A percentile compares a stretch with the other conserved stretches of the same genome.
These are phyloP conservation scores for Etheostoma cragini DNA, from an alignment of 2,113 vertebrate species.

Conservation along the genomic window DNA sequence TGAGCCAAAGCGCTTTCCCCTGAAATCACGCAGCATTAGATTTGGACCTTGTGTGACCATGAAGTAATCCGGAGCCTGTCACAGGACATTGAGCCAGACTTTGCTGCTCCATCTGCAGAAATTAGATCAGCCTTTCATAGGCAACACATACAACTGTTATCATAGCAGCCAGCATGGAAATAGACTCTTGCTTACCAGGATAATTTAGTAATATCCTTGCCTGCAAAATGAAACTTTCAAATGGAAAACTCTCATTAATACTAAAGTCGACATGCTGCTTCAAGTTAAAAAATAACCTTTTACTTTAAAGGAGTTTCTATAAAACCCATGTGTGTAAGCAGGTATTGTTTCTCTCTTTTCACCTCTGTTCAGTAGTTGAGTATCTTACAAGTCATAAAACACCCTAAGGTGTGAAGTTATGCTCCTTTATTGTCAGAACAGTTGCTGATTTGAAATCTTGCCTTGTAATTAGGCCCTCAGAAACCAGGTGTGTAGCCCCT, in stretches of 20 bases:
- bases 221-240: neutral
- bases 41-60: constrained; percentile 60
- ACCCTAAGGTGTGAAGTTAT: constrained; percentile 59
- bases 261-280: neutral
- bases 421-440: constrained; percentile 36
- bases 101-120: constrained; percentile 59
- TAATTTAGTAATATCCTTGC: constrained; percentile 8
- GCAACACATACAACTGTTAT: constrained; percentile 18
- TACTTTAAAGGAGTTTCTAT: constrained; percentile 6
- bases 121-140: constrained; percentile 52
- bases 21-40: constrained; percentile 55
- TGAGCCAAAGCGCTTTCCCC: constrained; percentile 55
- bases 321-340: neutral
- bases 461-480: constrained; percentile 54
- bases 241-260: neutral
- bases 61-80: constrained; percentile 70
- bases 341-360: neutral
- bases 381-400: constrained; percentile 43
- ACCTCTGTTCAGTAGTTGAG: constrained; percentile 4
- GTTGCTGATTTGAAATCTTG: constrained; percentile 37
- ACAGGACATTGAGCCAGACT: constrained; percentile 15
- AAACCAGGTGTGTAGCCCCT: constrained; percentile 60
- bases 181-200: constrained; percentile 4
- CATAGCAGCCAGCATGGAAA: constrained; percentile 22
- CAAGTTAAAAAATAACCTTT: neutral